Conservation (phyloP, 35 echinoderm and acorn worm genomes). For the Patiria miniata region DNA sequence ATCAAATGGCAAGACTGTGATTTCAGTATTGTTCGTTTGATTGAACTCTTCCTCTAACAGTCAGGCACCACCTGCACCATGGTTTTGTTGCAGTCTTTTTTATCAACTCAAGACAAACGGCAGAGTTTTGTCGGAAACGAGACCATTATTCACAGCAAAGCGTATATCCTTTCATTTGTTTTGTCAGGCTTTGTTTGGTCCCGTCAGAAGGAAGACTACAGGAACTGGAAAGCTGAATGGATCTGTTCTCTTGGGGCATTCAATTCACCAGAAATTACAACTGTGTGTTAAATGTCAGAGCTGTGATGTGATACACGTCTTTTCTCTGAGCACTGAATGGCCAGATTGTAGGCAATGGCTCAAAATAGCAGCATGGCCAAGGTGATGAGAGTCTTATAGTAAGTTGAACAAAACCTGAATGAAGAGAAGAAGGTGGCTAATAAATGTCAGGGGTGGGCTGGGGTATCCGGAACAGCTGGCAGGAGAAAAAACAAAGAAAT, state of each 20-base stretch:
- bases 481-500: background rate
- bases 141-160: background rate
- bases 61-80: background rate
- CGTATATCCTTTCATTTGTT: background rate
- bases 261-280: slow-evolving; percentile 2
- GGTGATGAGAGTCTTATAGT: background rate
- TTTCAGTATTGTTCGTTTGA: background rate
- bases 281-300: background rate
- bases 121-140: slow-evolving; percentile 14
- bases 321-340: background rate
- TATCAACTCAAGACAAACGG: slow-evolving; percentile 23
- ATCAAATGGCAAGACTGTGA: background rate
- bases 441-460: slow-evolving; percentile 1
- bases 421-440: background rate
- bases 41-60: background rate
- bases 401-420: background rate
- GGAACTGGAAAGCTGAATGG: background rate
- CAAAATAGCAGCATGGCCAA: slow-evolving; percentile 10
- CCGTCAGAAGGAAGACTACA: background rate
- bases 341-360: background rate
- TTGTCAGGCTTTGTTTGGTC: background rate
- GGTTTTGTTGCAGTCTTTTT: background rate
- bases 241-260: background rate
- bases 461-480: background rate
- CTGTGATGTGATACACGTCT: background rate